phyloP scores from a whole-genome alignment of 2,888 invertebrate genomes.

The Eucera pruinosa region DNA sequence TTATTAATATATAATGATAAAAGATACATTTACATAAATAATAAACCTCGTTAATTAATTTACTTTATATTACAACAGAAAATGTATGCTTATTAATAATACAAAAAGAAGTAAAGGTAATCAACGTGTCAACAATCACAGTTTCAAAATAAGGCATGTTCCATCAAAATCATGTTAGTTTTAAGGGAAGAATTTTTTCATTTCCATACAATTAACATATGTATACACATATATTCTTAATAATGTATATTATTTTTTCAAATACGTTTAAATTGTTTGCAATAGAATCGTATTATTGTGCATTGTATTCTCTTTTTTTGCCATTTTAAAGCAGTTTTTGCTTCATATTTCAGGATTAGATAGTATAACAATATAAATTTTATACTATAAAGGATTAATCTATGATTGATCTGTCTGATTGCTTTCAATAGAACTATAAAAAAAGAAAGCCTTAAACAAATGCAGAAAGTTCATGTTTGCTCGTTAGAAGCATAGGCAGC shows the following conservation, averaged over 20 bases:
- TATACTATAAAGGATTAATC: constrained; percentile 1
- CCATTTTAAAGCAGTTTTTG: background rate
- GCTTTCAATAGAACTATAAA: constrained; percentile 42
- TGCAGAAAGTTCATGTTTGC: constrained; percentile 32
- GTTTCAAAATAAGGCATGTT: background rate
- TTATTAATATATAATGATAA: background rate
- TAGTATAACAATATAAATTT: background rate
- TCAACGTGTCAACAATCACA: background rate
- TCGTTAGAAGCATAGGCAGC: constrained; percentile 25
- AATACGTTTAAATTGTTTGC: background rate
- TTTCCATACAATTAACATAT: background rate
- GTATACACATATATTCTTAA: too few species aligned
- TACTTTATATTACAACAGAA: background rate
- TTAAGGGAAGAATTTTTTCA: background rate
- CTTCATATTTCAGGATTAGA: background rate
- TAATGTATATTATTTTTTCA: background rate
- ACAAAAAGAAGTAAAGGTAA: background rate
- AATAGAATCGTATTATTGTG: background rate
- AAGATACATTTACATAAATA: background rate
- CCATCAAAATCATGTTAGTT: background rate
- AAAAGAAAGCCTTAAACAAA: constrained; percentile 38
- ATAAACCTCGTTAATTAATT: background rate
- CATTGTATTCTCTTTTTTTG: background rate
- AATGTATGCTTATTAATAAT: background rate
- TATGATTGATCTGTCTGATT: constrained; percentile 7